Percentiles rank a stretch among this genome's conserved stretches.
These are phyloP conservation scores for Acrocyrtus sp. DNA, from an alignment of 2,888 invertebrate genomes.

Conservation along the genomic window DNA sequence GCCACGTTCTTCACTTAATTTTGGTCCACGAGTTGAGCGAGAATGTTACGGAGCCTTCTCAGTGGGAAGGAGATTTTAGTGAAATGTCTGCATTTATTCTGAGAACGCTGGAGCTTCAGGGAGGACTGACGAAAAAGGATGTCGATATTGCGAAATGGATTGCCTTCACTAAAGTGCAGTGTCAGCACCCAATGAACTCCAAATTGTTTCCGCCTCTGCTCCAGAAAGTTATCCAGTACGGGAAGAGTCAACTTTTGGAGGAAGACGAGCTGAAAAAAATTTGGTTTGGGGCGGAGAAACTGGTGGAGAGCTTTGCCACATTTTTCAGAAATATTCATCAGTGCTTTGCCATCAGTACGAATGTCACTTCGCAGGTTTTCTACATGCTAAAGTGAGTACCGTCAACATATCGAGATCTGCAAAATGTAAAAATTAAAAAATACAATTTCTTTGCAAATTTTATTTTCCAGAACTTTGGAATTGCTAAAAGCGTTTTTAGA, in stretches of 20 bases:
- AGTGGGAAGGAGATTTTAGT: slow-evolving; percentile 89
- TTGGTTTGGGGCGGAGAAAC: slow-evolving; percentile 63
- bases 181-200: slow-evolving; percentile 86
- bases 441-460: slow-evolving; percentile 3
- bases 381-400: slow-evolving; percentile 59
- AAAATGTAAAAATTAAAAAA: background rate
- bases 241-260: slow-evolving; percentile 73
- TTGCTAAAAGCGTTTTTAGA: slow-evolving; percentile 47
- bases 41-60: slow-evolving; percentile 78
- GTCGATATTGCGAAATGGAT: slow-evolving; percentile 81
- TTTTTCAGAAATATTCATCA: slow-evolving; percentile 62
- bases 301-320: slow-evolving; percentile 59
- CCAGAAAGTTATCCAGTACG: slow-evolving; percentile 75
- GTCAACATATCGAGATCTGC: background rate
- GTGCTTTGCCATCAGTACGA: slow-evolving; percentile 55
- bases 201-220: slow-evolving; percentile 79
- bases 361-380: slow-evolving; percentile 56
- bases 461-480: slow-evolving; percentile 55
- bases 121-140: slow-evolving; percentile 80
- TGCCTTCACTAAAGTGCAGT: slow-evolving; percentile 80
- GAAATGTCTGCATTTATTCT: slow-evolving; percentile 83
- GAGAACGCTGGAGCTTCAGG: slow-evolving; percentile 93
- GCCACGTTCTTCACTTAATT: slow-evolving; percentile 80
- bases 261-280: slow-evolving; percentile 69
- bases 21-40: slow-evolving; percentile 82